Evolutionary conservation across 2,888 invertebrate genomes (phyloP), one percentile per base, ranked within the genome.

Genomic region (Pimpla rufipes): DNA sequence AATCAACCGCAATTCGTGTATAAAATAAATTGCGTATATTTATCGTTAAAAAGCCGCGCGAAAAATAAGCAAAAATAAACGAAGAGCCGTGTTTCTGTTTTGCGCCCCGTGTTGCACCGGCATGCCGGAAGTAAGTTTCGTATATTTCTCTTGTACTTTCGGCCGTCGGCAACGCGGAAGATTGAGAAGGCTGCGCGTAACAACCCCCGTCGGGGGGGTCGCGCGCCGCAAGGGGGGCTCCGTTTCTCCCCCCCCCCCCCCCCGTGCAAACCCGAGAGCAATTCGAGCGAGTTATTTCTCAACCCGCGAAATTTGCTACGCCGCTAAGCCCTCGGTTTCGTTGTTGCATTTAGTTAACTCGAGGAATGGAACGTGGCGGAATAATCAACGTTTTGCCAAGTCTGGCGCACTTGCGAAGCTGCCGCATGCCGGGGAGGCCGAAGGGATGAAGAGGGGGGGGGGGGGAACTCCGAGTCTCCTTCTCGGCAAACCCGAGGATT

Each of bases 351-450:
- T 79, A 79, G 79, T 79, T 80, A 70, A 83, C 66, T 75, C 70
- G 62, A 67, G 76, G 59, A 70, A 70, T 78, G 73, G 71, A 81
- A 73, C 64, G 75, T 73, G 79, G 47, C 18, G 73, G 76, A 81
- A 81, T 81, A 79, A 84, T 84, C 79, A 81, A 79, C 64, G 50
- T 62, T 83, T 80, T 77, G 73, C 67, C 73, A 45, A 55, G 64
- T 64, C 73, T 57, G 18, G 13, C 42, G 37, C 47, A 57, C 59
- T 45, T 18, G 62, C 78, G 23, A 64, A 67, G 42, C 57, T 45
- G 42, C 16, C 18, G 45, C 68, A 59, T 45, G 50, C 68, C 50
- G 62, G 55, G 23, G 29, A 50, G 35, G 55, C 29, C 64, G 68
- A 68, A 2, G 45, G 42, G 5, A 59, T 29, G 11, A 7, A 23